Base-by-base conservation (phyloP, 2,113 vertebrate species). In the Diadophis punctatus region DNA sequence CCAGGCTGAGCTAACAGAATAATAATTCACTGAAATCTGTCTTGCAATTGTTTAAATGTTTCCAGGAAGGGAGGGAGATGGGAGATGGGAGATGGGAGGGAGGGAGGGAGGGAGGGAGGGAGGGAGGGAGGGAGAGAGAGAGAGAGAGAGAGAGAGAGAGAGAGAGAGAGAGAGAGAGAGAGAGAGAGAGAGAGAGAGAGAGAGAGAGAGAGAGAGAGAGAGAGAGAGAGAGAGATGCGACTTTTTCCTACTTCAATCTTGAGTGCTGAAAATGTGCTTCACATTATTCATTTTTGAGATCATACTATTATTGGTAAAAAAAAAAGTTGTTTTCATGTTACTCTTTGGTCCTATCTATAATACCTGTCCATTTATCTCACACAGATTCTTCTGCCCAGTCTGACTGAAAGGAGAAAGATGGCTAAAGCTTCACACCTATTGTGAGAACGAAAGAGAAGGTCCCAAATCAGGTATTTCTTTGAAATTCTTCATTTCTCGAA, bases 181-280 rank as follows among this genome's bases (percentile, higher is more conserved):
- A 9, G 27, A 11, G 56, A 25, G 22, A 58, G 3, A 60, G 58
- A 27, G 2, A 60, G 25, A 3, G 2, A 52, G 51, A 52, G 0
- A 52, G 51, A 52, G 11, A 52, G 3, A 52, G 10, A 16, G 52
- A 52, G 5, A 55, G 53, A 58, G 2, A 25, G 56, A 58, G 30
- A n/a, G 11, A 68, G 14, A 2, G 0, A 18, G 14, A 16, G 30
- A 14, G 8, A 74, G 6, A 74, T 0, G 0, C 8, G 16, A 34
- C n/a, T 20, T 74, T 74, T 74, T 74, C 16, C n/a, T 20, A 39
- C n/a, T 8, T 74, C 68, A 74, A 8, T 74, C 16, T 34, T 74
- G 16, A 34, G n/a, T 74, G n/a, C 16, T 39, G 6, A 74, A 74
- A 74, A 74, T 74, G 18, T 39, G 34, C 22, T 80, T 80, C 68